Percentiles rank a stretch among this genome's conserved stretches.
Evolutionary conservation across 2,888 invertebrate species (phyloP).

Genomic region (Marronus borbonicus): DNA sequence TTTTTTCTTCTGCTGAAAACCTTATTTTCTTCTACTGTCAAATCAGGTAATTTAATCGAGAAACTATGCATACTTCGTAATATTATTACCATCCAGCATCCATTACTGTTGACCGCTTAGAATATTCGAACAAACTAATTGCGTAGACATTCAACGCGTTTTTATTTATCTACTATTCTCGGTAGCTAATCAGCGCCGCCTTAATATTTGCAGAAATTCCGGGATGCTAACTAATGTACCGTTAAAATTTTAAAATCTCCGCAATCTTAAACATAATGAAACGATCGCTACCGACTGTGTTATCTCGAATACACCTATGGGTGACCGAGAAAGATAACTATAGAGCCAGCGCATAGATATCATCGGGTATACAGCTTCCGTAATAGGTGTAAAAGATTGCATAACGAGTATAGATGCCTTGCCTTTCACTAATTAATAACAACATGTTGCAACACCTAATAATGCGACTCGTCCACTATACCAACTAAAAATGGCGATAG

Average conservation of each 20-base stretch:
- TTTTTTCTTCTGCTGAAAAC: no score
- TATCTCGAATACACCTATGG: background rate
- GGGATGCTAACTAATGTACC: background rate
- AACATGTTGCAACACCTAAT: conserved; percentile 29
- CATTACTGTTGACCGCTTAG: background rate
- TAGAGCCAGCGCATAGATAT: conserved; percentile 18
- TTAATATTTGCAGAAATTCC: background rate
- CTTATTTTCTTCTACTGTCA: no score
- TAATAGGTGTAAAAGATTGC: conserved; percentile 26
- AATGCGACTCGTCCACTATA: background rate
- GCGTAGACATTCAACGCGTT: background rate
- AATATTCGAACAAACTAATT: background rate
- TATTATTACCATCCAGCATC: background rate
- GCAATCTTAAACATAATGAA: background rate
- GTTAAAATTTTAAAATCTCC: background rate
- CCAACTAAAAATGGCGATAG: conserved; percentile 24
- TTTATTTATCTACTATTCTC: no score
- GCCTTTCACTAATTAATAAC: conserved; percentile 45
- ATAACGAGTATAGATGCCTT: conserved; percentile 1
- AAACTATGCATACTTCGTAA: background rate
- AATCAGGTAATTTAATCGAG: background rate
- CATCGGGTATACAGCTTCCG: conserved; percentile 21
- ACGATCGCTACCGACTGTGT: background rate
- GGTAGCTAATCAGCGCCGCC: background rate
- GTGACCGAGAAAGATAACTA: background rate